A percentile compares a stretch with the other conserved stretches of the same genome.
Conservation (phyloP, 2,797 vertebrate genomes). For the Octomys mimax region DNA sequence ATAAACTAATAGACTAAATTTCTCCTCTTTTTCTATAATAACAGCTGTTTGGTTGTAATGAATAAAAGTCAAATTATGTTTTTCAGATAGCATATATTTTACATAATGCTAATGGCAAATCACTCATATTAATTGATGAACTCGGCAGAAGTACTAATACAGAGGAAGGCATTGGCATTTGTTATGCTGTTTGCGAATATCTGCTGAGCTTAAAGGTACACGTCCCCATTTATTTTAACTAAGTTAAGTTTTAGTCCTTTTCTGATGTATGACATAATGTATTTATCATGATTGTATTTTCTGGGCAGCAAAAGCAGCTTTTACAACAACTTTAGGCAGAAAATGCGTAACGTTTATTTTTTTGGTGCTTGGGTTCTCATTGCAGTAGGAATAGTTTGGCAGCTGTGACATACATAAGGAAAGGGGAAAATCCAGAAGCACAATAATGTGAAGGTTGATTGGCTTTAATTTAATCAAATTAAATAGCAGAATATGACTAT, state of each 20-base stretch:
- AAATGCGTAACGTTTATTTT: neutral
- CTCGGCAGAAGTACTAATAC: constrained; percentile 97
- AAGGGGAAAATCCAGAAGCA: constrained; percentile 46
- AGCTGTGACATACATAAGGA: neutral
- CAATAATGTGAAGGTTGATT: constrained; percentile 13
- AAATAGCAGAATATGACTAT: constrained; percentile 49
- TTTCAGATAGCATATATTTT: constrained; percentile 97
- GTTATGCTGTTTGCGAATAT: constrained; percentile 96
- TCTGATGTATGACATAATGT: neutral
- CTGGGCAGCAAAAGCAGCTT: neutral
- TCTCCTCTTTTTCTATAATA: constrained; percentile 61
- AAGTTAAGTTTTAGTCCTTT: neutral
- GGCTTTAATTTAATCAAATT: constrained; percentile 48
- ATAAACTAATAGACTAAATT: constrained; percentile 46
- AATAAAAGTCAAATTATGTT: constrained; percentile 77
- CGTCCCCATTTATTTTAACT: constrained; percentile 58
- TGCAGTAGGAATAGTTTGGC: constrained; percentile 12
- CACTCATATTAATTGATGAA: constrained; percentile 98
- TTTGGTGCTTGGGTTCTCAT: constrained; percentile 45
- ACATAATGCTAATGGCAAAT: constrained; percentile 95
- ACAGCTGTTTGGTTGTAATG: constrained; percentile 40
- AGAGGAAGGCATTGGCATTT: constrained; percentile 98
- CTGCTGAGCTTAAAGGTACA: constrained; percentile 96
- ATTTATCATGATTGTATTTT: constrained; percentile 24
- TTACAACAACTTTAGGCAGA: constrained; percentile 19